Evolutionary conservation across 2,797 vertebrate genomes (phyloP), one percentile per base, ranked within the genome.

Genomic region (Pipistrellus pygmaeus): DNA sequence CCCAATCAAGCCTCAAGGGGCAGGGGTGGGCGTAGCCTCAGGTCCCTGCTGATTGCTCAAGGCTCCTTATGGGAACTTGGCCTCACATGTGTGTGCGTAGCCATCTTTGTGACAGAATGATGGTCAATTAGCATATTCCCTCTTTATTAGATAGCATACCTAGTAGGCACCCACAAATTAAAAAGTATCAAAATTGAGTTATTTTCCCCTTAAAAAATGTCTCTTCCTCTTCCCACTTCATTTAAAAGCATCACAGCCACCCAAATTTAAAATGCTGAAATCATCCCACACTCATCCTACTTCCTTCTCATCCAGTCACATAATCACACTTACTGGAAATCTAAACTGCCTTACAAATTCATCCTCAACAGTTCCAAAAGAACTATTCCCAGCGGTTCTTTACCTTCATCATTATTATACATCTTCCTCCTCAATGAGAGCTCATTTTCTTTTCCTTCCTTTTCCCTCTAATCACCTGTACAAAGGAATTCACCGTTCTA

Each of bases 291-390:
- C 11, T 55, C 20, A 85, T 82, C 51, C 68, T 88, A 69, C 30
- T 81, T 64, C 69, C 20, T 84, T 96, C 55, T 84, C 7, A 64
- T 44, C 18, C 41, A 88, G 30, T 80, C 32, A 90, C 25, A 48
- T 62, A 81, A 72, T 51, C 75, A 25, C 48, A 35, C 20, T 6
- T 46, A 75, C 21, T 60, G 25, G 27, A 48, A 48, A 78, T 90
- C 6, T 82, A 38, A 86, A 71, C 17, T 83, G 64, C 38, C 64
- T 77, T 25, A 92, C 60, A 83, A 77, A 77, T 68, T 71, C 77
- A 81, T 75, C 18, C 48, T n/a, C n/a, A 86, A 30, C 44, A 88
- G 14, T 81, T 94, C 25, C 73, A 81, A 91, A 91, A 53, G n/a
- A 35, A 83, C 44, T 73, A 15, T 8, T 60, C 73, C 32, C 38